Percentiles rank a stretch among this genome's conserved stretches.
Conservation (phyloP, 2,888 invertebrate species). For the Lysandra coridon region DNA sequence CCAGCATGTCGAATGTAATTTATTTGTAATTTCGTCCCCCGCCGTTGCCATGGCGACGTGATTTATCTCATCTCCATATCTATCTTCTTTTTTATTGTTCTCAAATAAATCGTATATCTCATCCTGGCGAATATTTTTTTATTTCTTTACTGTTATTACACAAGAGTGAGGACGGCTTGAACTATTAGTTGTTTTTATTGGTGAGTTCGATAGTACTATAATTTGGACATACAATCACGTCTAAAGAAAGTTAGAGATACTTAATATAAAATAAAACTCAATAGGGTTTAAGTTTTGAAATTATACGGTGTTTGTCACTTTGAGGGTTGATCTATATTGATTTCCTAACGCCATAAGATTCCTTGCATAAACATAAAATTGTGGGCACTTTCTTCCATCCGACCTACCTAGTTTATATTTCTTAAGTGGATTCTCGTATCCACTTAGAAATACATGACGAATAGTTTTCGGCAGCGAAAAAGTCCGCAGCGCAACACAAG, state of each 20-base stretch:
- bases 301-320: no score
- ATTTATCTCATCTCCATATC: slow-evolving; percentile 51
- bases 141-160: slow-evolving; percentile 2
- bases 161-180: background rate
- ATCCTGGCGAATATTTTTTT: slow-evolving; percentile 15
- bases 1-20: slow-evolving; percentile 57
- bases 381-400: no score
- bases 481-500: slow-evolving; percentile 24
- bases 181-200: background rate
- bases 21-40: slow-evolving; percentile 60
- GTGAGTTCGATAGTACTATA: background rate
- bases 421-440: background rate
- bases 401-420: background rate
- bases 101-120: slow-evolving; percentile 32
- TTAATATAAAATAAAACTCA: no score
- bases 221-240: background rate
- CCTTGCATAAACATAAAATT: no score
- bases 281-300: no score
- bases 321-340: no score
- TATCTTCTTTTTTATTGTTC: slow-evolving; percentile 42
- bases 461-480: background rate
- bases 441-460: background rate
- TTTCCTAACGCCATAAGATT: no score
- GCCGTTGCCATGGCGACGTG: slow-evolving; percentile 54
- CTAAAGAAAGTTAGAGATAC: no score